These are phyloP conservation scores for Trematocara stigmaticum DNA, from an alignment of 2,113 vertebrate species.

Conservation along the genomic window DNA sequence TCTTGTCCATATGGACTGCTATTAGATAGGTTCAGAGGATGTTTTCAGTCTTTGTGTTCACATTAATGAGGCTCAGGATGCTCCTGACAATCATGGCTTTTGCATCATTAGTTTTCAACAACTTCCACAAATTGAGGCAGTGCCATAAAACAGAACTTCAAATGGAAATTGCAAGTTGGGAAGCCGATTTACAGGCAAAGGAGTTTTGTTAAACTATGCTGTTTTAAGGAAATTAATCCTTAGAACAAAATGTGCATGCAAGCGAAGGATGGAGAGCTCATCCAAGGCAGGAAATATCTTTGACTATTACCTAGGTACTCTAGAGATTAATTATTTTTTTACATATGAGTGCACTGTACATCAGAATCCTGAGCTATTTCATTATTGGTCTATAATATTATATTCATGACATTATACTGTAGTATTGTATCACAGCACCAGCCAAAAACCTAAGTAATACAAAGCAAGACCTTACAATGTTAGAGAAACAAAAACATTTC, in stretches of 20 bases:
- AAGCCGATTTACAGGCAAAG: background rate
- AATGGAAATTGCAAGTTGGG: background rate
- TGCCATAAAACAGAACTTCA: background rate
- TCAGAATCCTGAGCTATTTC: background rate
- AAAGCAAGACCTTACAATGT: background rate
- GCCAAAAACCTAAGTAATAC: background rate
- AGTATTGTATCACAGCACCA: background rate
- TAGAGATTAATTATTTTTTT: background rate
- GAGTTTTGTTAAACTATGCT: background rate
- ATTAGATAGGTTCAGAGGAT: background rate
- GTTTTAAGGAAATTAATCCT: background rate
- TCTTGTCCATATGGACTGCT: background rate
- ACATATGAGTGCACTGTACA: background rate
- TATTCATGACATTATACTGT: background rate
- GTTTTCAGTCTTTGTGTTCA: background rate
- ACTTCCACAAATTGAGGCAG: background rate
- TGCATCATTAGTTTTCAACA: background rate
- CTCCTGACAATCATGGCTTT: background rate
- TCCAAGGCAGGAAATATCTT: background rate
- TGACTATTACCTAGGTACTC: background rate
- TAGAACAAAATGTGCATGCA: background rate
- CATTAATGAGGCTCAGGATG: background rate
- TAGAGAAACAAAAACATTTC: background rate
- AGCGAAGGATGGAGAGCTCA: background rate
- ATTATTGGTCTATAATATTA: background rate